Evolutionary conservation across 2,888 invertebrate genomes (phyloP).

Genomic region (Gastrophysa polygoni): DNA sequence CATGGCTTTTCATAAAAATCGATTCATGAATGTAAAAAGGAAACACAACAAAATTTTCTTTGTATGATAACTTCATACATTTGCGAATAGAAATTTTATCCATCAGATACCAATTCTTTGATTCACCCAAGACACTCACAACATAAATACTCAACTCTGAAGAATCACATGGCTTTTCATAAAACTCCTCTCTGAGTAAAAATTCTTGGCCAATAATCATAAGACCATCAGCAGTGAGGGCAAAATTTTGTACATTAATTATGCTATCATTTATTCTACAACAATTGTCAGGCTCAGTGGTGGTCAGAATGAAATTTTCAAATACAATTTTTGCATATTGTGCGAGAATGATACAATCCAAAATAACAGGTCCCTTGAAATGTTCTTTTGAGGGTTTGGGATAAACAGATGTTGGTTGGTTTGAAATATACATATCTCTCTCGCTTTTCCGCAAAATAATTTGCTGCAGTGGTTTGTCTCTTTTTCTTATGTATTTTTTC

Average conservation of each 20-base stretch:
- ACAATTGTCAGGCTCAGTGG: slow-evolving; percentile 17
- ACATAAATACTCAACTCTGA: slow-evolving; percentile 14
- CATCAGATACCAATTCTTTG: slow-evolving; percentile 4
- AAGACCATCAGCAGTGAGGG: background rate
- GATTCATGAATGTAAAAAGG: slow-evolving; percentile 1
- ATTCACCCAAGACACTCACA: background rate
- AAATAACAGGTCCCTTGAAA: slow-evolving; percentile 9
- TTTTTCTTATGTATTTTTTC: slow-evolving; percentile 12
- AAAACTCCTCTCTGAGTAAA: slow-evolving; percentile 9
- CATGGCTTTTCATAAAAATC: no score
- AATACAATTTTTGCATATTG: slow-evolving; percentile 21
- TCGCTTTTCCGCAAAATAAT: slow-evolving; percentile 16
- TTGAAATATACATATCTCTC: background rate
- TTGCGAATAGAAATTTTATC: slow-evolving; percentile 8
- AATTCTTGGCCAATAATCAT: slow-evolving; percentile 16
- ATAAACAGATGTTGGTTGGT: background rate
- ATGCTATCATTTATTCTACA: slow-evolving; percentile 11
- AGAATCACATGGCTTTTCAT: slow-evolving; percentile 19
- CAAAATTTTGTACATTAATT: slow-evolving; percentile 11
- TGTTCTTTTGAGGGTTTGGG: slow-evolving; percentile 9
- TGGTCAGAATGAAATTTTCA: slow-evolving; percentile 8
- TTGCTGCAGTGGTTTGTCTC: slow-evolving; percentile 19
- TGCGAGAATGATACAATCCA: background rate
- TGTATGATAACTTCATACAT: slow-evolving; percentile 9
- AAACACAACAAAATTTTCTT: slow-evolving; percentile 11